These are phyloP conservation scores for Piliocolobus tephrosceles DNA, from an alignment of 2,113 vertebrate genomes.

Conservation along the genomic window DNA sequence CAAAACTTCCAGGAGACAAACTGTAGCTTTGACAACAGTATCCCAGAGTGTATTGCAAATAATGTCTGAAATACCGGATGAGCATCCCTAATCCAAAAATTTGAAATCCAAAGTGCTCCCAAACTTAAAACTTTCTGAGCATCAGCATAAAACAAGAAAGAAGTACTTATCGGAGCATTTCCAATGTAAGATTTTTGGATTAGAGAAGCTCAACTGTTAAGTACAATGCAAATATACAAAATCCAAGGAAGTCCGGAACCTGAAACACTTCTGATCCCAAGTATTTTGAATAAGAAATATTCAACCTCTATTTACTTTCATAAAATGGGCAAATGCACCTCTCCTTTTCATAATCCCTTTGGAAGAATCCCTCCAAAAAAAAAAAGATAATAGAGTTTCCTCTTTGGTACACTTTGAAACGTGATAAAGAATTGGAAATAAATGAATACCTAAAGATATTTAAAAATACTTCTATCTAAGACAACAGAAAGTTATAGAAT, in stretches of 20 bases:
- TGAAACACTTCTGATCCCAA: not conserved
- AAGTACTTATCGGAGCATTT: not conserved
- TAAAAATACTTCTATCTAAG: not conserved
- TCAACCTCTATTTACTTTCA: not conserved
- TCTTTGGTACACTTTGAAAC: not conserved
- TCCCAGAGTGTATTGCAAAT: not conserved
- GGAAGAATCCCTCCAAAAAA: slow-evolving; percentile 5
- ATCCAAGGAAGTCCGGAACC: not conserved
- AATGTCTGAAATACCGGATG: not conserved
- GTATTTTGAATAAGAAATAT: not conserved
- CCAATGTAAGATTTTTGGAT: not conserved
- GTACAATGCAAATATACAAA: not conserved
- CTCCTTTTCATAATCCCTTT: not conserved
- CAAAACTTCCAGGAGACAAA: not conserved
- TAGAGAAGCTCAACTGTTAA: not conserved
- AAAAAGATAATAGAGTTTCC: not conserved
- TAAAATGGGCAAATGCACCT: not conserved
- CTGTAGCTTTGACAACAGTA: not conserved
- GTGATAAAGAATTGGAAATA: not conserved
- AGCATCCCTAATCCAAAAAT: not conserved
- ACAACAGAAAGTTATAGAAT: not conserved
- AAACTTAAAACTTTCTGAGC: not conserved
- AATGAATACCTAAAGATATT: not conserved
- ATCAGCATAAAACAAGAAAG: not conserved
- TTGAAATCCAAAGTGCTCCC: not conserved